These are phyloP conservation scores for Callocephalon fimbriatum DNA, from an alignment of 2,113 vertebrate genomes.

Conservation along the genomic window DNA sequence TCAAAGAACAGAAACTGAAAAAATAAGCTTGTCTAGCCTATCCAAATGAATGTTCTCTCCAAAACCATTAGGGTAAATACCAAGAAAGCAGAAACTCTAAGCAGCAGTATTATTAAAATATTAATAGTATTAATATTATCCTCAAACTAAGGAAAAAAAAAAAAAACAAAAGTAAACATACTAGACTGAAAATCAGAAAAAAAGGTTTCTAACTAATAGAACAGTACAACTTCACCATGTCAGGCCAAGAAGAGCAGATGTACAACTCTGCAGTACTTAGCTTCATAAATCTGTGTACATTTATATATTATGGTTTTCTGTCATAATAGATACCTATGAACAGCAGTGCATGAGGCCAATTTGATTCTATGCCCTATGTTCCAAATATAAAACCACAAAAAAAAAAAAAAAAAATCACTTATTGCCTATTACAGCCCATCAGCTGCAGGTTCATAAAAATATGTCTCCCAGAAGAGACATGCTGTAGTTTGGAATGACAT, in stretches of 20 bases:
- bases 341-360: not conserved
- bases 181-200: not conserved
- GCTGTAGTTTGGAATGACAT: not conserved
- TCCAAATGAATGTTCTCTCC: not conserved
- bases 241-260: not conserved
- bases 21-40: not conserved
- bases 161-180: rapidly evolving
- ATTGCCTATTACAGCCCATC: not conserved
- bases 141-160: not conserved
- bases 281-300: not conserved
- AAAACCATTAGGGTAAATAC: not conserved
- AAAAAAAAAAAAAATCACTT: not conserved
- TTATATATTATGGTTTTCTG: not conserved
- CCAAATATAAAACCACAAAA: not conserved
- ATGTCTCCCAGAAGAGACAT: not conserved
- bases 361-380: not conserved
- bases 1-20: not conserved
- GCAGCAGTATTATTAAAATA: rapidly evolving
- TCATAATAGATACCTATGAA: not conserved
- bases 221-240: not conserved
- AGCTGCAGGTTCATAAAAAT: not conserved
- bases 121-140: not conserved
- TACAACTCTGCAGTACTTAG: not conserved
- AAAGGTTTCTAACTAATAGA: not conserved
- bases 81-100: not conserved